phyloP scores from a whole-genome alignment of 1,140 invertebrate genomes.

The Formica selysi region DNA sequence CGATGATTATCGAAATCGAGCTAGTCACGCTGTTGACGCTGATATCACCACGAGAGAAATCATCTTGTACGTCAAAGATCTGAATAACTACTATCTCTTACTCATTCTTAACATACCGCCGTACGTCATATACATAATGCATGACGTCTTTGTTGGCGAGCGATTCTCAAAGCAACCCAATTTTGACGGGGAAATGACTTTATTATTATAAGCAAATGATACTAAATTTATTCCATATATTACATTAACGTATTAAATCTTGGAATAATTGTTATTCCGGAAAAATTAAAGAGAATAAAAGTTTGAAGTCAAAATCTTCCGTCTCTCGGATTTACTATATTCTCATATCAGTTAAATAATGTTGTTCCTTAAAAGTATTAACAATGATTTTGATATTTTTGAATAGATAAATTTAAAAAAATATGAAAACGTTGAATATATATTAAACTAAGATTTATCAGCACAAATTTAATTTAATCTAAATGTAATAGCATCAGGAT shows the following conservation, averaged over 20 bases:
- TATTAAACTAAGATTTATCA: background rate
- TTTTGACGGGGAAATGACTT: conserved; percentile 29
- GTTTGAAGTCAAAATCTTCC: background rate
- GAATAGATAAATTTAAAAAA: background rate
- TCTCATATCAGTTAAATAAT: background rate
- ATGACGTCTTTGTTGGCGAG: conserved; percentile 38
- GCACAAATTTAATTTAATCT: background rate
- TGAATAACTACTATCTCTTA: conserved; percentile 14
- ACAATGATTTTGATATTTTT: background rate
- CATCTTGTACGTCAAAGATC: conserved; percentile 18
- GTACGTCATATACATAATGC: conserved; percentile 53
- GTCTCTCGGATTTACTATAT: background rate
- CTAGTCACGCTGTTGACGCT: conserved; percentile 16
- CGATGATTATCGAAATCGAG: conserved; percentile 40
- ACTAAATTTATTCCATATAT: background rate
- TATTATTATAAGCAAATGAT: conserved; percentile 9
- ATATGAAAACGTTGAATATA: background rate
- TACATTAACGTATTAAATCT: conserved; percentile 4
- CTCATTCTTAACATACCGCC: background rate
- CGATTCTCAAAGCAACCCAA: background rate
- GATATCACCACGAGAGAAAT: conserved; percentile 24
- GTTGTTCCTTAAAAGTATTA: background rate
- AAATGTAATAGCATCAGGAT: background rate
- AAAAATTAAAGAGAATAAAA: background rate
- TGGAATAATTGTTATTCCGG: background rate